These are phyloP conservation scores for Sigmodon hispidus DNA, from an alignment of 2,113 vertebrate species.

Conservation along the genomic window DNA sequence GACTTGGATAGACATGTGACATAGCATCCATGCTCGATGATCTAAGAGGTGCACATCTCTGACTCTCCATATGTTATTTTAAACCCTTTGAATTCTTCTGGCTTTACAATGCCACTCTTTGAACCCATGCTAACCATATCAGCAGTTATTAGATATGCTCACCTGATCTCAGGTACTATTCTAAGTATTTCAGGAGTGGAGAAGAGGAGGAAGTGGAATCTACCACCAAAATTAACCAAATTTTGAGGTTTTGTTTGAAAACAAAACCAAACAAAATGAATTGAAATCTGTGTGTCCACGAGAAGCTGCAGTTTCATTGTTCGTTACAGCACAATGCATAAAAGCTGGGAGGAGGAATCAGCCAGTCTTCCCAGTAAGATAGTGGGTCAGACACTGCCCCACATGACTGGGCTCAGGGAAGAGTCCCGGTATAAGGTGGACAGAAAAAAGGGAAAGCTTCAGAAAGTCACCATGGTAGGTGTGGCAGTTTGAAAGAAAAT, in stretches of 20 bases:
- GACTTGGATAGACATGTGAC: neutral
- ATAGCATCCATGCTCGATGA: neutral
- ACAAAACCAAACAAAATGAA: neutral
- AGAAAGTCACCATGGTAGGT: neutral
- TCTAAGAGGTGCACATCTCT: neutral
- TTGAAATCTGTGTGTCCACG: neutral
- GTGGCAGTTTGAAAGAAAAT: neutral
- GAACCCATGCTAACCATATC: neutral
- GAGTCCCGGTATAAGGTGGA: neutral
- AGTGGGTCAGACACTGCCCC: neutral
- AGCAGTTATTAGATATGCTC: neutral
- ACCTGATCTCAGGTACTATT: neutral
- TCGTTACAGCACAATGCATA: neutral
- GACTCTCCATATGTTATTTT: neutral
- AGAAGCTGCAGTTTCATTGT: neutral
- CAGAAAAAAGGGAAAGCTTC: neutral
- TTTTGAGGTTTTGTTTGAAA: conserved; percentile 40
- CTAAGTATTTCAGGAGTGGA: neutral
- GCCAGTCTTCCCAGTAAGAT: neutral
- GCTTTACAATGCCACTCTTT: neutral
- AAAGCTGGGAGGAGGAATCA: neutral
- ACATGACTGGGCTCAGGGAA: neutral
- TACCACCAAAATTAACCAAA: neutral
- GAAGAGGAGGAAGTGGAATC: neutral
- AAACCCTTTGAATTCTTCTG: neutral